Conservation (phyloP, 2,888 invertebrate genomes). For the Rhamphomyia laevipes region DNA sequence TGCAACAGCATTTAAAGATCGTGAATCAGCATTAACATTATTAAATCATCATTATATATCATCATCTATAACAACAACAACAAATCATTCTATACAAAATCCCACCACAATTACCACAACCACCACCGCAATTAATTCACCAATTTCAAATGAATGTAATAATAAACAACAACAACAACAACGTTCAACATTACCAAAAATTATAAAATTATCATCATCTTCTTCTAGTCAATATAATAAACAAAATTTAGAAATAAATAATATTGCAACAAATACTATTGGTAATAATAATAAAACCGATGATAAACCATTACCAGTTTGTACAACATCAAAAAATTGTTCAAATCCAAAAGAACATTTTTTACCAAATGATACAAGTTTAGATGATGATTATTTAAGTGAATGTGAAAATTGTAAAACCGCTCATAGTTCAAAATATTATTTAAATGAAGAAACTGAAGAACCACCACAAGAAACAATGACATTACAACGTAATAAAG, state of each 20-base stretch:
- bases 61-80: not conserved
- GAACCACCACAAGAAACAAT: slow-evolving; percentile 52
- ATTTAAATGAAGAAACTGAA: slow-evolving; percentile 43
- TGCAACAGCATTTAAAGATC: slow-evolving; percentile 2
- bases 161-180: slow-evolving; percentile 18
- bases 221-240: not conserved
- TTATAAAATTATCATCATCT: slow-evolving; percentile 10
- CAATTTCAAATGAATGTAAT: slow-evolving; percentile 11
- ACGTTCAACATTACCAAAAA: slow-evolving; percentile 28
- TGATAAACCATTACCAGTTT: slow-evolving; percentile 34
- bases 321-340: slow-evolving; percentile 38
- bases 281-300: slow-evolving; percentile 10
- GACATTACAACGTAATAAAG: slow-evolving; percentile 49
- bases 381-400: slow-evolving; percentile 62
- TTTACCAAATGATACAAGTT: slow-evolving; percentile 36
- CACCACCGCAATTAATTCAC: slow-evolving; percentile 10
- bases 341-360: slow-evolving; percentile 38
- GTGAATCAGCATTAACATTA: slow-evolving; percentile 8
- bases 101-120: slow-evolving; percentile 9
- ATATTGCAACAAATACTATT: slow-evolving; percentile 1
- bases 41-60: slow-evolving; percentile 4
- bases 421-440: slow-evolving; percentile 55
- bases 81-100: not conserved
- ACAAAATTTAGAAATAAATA: no score
- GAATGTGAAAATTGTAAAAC: slow-evolving; percentile 81